These are phyloP conservation scores for Noctuana brunneofusca DNA, from an alignment of 2,888 invertebrate genomes.

Conservation along the genomic window DNA sequence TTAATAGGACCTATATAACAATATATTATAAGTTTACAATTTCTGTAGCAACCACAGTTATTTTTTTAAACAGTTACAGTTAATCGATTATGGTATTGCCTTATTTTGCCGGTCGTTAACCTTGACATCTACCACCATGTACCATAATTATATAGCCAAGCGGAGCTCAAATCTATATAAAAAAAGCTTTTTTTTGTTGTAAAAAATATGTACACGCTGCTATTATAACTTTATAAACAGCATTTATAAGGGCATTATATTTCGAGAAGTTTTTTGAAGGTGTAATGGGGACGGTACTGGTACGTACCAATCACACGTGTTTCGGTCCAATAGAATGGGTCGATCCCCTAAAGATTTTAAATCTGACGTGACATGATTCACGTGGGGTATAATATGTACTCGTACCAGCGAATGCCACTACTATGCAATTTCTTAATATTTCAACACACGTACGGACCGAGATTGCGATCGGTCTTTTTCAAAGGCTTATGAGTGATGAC, in stretches of 20 bases:
- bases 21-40: not conserved
- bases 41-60: not conserved
- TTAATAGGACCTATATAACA: too few relatives aligned
- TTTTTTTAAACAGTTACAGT: too few relatives aligned
- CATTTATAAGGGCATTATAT: too few relatives aligned
- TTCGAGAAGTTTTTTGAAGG: too few relatives aligned
- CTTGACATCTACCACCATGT: not conserved
- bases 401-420: not conserved
- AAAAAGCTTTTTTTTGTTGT: too few relatives aligned
- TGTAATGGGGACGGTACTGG: not conserved
- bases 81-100: too few relatives aligned
- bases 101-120: not conserved
- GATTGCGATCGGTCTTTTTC: constrained; percentile 55
- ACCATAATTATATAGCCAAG: too few relatives aligned
- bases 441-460: constrained; percentile 58
- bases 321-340: constrained; percentile 2
- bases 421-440: constrained; percentile 39
- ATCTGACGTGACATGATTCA: not conserved
- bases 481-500: constrained; percentile 43
- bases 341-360: not conserved
- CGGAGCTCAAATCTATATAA: too few relatives aligned
- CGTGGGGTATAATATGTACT: not conserved
- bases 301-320: not conserved
- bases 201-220: too few relatives aligned
- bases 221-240: too few relatives aligned